Percentiles rank a stretch among this genome's conserved stretches.
These are phyloP conservation scores for Agrotis exclamationis DNA, from an alignment of 2,888 invertebrate species.

Conservation along the genomic window DNA sequence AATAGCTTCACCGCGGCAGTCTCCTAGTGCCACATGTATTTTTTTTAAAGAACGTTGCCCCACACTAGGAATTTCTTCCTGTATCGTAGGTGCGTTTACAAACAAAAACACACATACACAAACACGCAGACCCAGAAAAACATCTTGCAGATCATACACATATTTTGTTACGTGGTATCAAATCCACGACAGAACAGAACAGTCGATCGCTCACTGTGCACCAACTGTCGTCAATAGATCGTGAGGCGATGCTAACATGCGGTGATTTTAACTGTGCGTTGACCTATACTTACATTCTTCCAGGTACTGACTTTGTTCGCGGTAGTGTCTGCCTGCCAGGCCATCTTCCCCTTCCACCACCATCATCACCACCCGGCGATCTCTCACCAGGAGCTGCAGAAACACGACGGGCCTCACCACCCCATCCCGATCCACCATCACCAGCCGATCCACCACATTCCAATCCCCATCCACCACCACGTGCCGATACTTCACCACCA, in stretches of 20 bases:
- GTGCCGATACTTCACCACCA: slow-evolving; percentile 76
- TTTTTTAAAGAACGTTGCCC: too few relatives aligned
- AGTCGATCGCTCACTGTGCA: too few relatives aligned
- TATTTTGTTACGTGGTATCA: too few relatives aligned
- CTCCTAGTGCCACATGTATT: too few relatives aligned
- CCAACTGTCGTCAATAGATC: too few relatives aligned
- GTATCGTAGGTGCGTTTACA: too few relatives aligned
- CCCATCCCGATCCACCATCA: slow-evolving; percentile 75
- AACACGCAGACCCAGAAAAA: too few relatives aligned
- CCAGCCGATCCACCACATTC: slow-evolving; percentile 65
- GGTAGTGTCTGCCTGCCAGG: slow-evolving; percentile 81
- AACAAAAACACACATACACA: too few relatives aligned
- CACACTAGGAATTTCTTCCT: too few relatives aligned
- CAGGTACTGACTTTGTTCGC: slow-evolving; percentile 79
- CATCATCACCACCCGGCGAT: slow-evolving; percentile 83
- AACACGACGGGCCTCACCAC: slow-evolving; percentile 83
- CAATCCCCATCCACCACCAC: slow-evolving; percentile 72
- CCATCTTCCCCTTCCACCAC: slow-evolving; percentile 82
- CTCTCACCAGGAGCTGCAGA: slow-evolving; percentile 85
- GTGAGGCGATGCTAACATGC: not conserved
- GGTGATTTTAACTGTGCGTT: not conserved
- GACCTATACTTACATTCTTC: not conserved
- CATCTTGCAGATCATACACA: too few relatives aligned
- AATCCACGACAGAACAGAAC: too few relatives aligned
- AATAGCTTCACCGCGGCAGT: too few relatives aligned